These are phyloP conservation scores for Eumerus sabulonum DNA, from an alignment of 2,888 invertebrate genomes.

Conservation along the genomic window DNA sequence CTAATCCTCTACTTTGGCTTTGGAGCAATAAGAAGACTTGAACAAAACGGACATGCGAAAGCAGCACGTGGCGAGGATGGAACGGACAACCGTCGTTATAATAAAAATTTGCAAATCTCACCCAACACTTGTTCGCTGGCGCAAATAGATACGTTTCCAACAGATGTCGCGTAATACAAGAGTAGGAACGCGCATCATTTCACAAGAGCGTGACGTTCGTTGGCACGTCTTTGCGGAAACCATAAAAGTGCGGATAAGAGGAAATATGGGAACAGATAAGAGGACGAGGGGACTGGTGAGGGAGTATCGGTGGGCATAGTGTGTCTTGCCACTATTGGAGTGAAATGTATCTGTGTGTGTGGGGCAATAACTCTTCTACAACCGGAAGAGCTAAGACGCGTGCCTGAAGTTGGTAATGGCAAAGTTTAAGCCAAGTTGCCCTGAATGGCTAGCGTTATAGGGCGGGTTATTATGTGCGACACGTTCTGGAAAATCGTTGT, in stretches of 20 bases:
- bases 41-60: too few species aligned
- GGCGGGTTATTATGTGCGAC: too few species aligned
- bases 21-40: too few species aligned
- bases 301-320: background rate
- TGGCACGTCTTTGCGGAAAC: conserved; percentile 30
- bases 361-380: too few species aligned
- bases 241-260: conserved; percentile 20
- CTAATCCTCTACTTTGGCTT: conserved; percentile 7
- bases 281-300: background rate
- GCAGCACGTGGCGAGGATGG: too few species aligned
- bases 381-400: too few species aligned
- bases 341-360: too few species aligned
- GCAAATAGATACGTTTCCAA: conserved; percentile 15
- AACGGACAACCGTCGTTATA: background rate
- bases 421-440: background rate
- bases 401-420: background rate
- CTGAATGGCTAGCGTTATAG: too few species aligned
- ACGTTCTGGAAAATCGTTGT: too few species aligned
- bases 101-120: conserved; percentile 29
- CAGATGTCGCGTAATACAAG: conserved; percentile 32
- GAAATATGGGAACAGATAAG: background rate
- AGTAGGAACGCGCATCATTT: conserved; percentile 17
- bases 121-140: conserved; percentile 25
- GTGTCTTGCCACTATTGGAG: too few species aligned
- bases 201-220: conserved; percentile 1